Conservation (phyloP, 1,140 invertebrate genomes). For the Orchestia grillus region DNA sequence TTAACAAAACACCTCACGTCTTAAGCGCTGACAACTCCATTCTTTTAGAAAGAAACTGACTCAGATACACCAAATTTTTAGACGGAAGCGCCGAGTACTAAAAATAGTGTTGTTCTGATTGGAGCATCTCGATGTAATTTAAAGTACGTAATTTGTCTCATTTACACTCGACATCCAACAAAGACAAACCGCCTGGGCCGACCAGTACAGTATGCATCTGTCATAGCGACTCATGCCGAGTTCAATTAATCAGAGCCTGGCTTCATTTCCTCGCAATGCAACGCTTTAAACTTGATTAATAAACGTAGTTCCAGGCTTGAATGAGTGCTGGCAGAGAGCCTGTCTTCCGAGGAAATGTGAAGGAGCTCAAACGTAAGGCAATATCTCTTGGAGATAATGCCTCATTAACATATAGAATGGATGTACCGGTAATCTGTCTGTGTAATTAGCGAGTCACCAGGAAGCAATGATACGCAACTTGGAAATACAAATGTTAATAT, state of each 20-base stretch:
- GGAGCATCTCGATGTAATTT: too few species aligned
- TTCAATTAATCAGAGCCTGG: not conserved
- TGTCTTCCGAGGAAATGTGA: not conserved
- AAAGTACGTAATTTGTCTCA: too few species aligned
- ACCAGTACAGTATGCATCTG: not conserved
- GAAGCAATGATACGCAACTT: not conserved
- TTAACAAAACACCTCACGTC: too few species aligned
- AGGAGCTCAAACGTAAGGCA: not conserved
- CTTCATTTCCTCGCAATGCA: not conserved
- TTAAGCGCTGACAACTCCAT: too few species aligned
- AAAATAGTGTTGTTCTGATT: too few species aligned
- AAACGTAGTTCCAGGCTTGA: not conserved
- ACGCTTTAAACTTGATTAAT: not conserved
- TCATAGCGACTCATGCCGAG: not conserved
- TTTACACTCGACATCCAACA: too few species aligned
- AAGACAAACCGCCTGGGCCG: not conserved
- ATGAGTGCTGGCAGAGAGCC: not conserved
- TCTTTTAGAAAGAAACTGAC: too few species aligned
- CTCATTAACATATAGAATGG: not conserved
- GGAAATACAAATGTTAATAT: not conserved
- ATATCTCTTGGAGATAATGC: not conserved
- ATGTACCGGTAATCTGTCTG: not conserved
- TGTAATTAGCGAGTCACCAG: not conserved
- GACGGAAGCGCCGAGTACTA: too few species aligned
- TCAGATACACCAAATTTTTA: too few species aligned